Percentiles rank a stretch among this genome's conserved stretches.
These are phyloP conservation scores for Pseudomyrmex concolor DNA, from an alignment of 1,140 invertebrate genomes.

Conservation along the genomic window DNA sequence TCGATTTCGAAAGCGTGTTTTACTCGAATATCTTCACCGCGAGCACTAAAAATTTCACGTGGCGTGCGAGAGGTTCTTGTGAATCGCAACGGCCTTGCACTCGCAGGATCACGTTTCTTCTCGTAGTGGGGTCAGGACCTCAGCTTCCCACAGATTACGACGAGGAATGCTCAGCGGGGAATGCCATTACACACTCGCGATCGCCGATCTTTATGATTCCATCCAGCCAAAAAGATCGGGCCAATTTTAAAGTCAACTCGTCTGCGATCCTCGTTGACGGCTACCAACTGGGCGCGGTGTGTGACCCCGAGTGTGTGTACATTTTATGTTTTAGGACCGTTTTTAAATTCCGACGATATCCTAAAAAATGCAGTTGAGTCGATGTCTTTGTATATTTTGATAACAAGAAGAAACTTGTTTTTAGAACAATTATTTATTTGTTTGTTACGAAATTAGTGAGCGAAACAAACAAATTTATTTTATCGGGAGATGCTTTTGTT, in stretches of 20 bases:
- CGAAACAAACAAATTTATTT: not conserved
- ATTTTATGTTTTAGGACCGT: no score
- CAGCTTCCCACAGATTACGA: slow-evolving; percentile 73
- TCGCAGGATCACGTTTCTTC: slow-evolving; percentile 70
- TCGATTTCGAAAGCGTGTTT: not conserved
- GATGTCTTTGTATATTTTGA: not conserved
- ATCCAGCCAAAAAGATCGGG: slow-evolving; percentile 70
- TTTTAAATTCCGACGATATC: not conserved
- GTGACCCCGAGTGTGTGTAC: no score
- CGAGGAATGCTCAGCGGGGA: slow-evolving; percentile 72
- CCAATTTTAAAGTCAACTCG: slow-evolving; percentile 65
- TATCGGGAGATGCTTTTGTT: not conserved
- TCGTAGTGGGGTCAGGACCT: slow-evolving; percentile 66
- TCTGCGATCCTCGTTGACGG: slow-evolving; percentile 43
- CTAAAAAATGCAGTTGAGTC: not conserved
- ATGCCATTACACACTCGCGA: slow-evolving; percentile 75
- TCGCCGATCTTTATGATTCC: slow-evolving; percentile 76
- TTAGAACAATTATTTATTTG: not conserved
- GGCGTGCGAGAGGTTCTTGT: slow-evolving; percentile 50
- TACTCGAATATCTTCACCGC: slow-evolving; percentile 18
- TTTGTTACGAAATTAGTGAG: not conserved
- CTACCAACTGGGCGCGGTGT: slow-evolving; percentile 22
- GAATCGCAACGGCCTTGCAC: slow-evolving; percentile 67
- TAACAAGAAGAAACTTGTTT: no score
- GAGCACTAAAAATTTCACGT: not conserved